These are phyloP conservation scores for Achlya flavicornis DNA, from an alignment of 2,888 invertebrate species.

Conservation along the genomic window DNA sequence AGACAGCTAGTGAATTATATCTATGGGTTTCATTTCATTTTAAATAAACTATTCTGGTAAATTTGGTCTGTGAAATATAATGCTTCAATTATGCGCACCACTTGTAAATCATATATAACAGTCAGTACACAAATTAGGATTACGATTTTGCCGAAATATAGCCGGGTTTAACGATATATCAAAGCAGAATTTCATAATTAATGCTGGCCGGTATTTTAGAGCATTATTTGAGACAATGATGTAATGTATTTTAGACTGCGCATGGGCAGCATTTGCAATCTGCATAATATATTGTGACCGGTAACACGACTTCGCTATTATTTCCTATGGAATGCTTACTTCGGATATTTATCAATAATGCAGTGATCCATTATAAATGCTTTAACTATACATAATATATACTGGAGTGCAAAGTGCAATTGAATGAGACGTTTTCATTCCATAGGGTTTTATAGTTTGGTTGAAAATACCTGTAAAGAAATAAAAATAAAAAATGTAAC, in stretches of 20 bases:
- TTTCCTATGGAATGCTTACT: background rate
- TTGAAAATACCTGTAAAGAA: too few species aligned
- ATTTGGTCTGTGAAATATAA: too few species aligned
- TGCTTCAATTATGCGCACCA: too few species aligned
- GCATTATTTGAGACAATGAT: background rate
- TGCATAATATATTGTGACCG: background rate
- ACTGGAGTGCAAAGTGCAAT: background rate
- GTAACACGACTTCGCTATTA: background rate
- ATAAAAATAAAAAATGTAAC: too few species aligned
- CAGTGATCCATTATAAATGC: background rate
- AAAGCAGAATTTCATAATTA: background rate
- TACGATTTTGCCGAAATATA: background rate
- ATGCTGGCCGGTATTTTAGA: background rate
- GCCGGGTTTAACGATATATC: background rate
- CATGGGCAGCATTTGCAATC: background rate
- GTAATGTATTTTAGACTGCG: background rate
- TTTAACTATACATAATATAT: background rate
- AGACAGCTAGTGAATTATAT: too few species aligned
- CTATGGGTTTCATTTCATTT: too few species aligned
- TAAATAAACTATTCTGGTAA: too few species aligned
- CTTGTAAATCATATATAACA: too few species aligned
- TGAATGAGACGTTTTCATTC: too few species aligned
- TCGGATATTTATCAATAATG: background rate
- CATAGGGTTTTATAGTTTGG: too few species aligned
- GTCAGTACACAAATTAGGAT: background rate